Evolutionary conservation across 2,113 vertebrate genomes (phyloP).

Genomic region (Cyanoramphus novaezelandiae): DNA sequence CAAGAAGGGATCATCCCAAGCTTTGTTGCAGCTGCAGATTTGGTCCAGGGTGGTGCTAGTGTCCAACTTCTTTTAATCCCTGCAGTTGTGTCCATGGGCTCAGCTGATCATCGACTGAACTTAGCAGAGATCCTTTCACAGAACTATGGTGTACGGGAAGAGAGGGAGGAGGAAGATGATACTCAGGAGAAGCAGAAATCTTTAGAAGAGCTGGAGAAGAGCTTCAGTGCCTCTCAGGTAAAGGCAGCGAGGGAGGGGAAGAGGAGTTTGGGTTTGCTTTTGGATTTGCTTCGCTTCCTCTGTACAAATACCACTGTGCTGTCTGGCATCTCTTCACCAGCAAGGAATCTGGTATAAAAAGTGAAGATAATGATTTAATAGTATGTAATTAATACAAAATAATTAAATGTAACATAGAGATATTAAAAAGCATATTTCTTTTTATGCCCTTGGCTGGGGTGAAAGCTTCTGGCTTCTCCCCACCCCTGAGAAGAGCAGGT

Average conservation of each 20-base stretch:
- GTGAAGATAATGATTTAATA: background rate
- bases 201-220: slow-evolving; percentile 80
- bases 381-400: background rate
- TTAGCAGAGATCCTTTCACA: slow-evolving; percentile 82
- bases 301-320: background rate
- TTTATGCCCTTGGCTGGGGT: background rate
- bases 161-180: slow-evolving; percentile 45
- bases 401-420: background rate
- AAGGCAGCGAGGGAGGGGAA: background rate
- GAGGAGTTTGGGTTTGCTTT: background rate
- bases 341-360: background rate
- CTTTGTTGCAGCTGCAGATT: background rate
- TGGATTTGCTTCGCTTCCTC: background rate
- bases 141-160: slow-evolving; percentile 76
- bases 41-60: background rate
- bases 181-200: slow-evolving; percentile 63
- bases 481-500: background rate
- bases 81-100: slow-evolving; percentile 80
- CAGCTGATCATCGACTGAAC: slow-evolving; percentile 75
- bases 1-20: background rate
- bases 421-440: background rate
- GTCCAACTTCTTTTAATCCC: background rate
- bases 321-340: background rate
- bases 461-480: background rate
- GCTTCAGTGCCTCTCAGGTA: slow-evolving; percentile 72